These are phyloP conservation scores for Saccostrea cuccullata DNA, from an alignment of 1,140 invertebrate genomes.

Conservation along the genomic window DNA sequence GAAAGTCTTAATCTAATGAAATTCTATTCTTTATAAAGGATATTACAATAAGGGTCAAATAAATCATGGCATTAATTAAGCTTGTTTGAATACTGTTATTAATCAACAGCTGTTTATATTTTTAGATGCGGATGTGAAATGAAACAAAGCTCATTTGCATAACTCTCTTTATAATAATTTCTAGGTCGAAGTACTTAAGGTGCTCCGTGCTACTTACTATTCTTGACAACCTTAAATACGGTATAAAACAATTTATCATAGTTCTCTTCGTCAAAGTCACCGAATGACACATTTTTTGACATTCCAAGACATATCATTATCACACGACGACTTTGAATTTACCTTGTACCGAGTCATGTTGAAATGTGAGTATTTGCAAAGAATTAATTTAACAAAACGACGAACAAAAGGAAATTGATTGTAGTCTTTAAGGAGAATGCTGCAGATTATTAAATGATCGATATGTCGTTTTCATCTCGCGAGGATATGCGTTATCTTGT, in stretches of 20 bases:
- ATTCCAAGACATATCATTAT: background rate
- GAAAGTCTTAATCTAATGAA: background rate
- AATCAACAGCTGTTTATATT: background rate
- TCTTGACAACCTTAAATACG: background rate
- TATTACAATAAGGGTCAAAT: background rate
- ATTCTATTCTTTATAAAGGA: background rate
- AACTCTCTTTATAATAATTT: background rate
- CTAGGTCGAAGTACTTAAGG: background rate
- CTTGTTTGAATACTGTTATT: background rate
- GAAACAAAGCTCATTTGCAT: background rate
- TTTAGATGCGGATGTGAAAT: background rate
- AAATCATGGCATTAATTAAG: background rate
- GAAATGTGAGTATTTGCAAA: background rate
- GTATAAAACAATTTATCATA: background rate
- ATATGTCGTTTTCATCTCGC: background rate
- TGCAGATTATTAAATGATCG: background rate
- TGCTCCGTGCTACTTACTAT: background rate
- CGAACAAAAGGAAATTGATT: too few species aligned
- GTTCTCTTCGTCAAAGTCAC: background rate
- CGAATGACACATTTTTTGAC: constrained; percentile 15
- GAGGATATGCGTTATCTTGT: background rate
- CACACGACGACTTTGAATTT: background rate
- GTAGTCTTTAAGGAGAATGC: background rate
- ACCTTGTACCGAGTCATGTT: background rate
- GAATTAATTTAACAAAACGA: too few species aligned